Evolutionary conservation across 2,113 vertebrate genomes (phyloP).

Genomic region (Sakesphorus luctuosus): DNA sequence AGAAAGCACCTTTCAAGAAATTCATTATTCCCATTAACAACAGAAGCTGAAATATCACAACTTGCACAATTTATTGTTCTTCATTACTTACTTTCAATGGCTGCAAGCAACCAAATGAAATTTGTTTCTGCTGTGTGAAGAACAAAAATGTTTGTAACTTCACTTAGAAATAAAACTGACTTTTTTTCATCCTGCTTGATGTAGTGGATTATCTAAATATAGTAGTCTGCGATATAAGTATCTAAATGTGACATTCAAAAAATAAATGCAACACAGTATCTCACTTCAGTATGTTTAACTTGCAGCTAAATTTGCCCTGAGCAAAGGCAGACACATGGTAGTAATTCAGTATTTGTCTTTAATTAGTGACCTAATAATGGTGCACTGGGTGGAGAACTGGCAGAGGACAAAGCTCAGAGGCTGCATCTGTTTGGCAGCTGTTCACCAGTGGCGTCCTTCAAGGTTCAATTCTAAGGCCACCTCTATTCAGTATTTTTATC

Average conservation of each 20-base stretch:
- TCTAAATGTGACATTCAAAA: background rate
- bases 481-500: background rate
- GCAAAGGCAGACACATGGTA: background rate
- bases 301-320: background rate
- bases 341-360: background rate
- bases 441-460: background rate
- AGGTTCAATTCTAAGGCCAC: background rate
- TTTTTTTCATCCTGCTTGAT: background rate
- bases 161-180: background rate
- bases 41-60: background rate
- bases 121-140: background rate
- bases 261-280: background rate
- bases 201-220: background rate
- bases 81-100: background rate
- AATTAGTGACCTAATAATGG: background rate
- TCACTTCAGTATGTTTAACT: background rate
- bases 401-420: background rate
- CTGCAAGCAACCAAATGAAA: background rate
- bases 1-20: background rate
- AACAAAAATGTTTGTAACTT: background rate
- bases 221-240: background rate
- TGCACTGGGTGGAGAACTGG: background rate
- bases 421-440: rapidly evolving
- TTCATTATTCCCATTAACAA: background rate
- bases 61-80: background rate